These are phyloP conservation scores for Berghia stephanieae DNA, from an alignment of 1,140 invertebrate species.

Conservation along the genomic window DNA sequence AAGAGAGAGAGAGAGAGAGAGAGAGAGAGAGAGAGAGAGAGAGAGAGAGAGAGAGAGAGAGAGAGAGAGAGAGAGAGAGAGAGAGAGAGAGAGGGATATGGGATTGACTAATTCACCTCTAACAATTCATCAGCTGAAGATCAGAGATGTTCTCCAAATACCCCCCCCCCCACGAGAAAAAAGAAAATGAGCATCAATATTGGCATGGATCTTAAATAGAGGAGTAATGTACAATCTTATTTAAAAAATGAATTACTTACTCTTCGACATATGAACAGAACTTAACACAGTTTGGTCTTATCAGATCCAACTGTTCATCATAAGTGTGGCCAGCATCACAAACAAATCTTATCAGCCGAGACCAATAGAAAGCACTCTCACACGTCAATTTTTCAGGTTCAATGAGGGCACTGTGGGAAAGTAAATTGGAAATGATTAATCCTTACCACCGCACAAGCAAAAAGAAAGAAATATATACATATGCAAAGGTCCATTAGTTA, in stretches of 20 bases:
- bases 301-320: conserved; percentile 65
- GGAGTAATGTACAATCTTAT: no score
- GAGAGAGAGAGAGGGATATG: background rate
- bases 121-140: background rate
- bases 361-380: conserved; percentile 75
- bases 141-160: background rate
- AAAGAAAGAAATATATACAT: background rate
- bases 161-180: background rate
- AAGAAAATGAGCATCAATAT: background rate
- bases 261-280: conserved; percentile 62
- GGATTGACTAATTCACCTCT: background rate
- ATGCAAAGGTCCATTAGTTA: background rate
- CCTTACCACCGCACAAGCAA: background rate
- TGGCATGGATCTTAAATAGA: background rate
- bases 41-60: background rate
- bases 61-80: background rate
- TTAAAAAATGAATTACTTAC: no score
- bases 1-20: conserved; percentile 15
- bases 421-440: background rate
- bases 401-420: conserved; percentile 64
- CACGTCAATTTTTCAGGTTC: conserved; percentile 66
- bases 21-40: conserved; percentile 31
- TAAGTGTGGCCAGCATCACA: conserved; percentile 49
- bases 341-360: conserved; percentile 67
- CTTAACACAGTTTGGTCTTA: conserved; percentile 60